A percentile compares a stretch with the other conserved stretches of the same genome.
Evolutionary conservation across 2,797 vertebrate genomes (phyloP).

Genomic region (Tachyglossus aculeatus): DNA sequence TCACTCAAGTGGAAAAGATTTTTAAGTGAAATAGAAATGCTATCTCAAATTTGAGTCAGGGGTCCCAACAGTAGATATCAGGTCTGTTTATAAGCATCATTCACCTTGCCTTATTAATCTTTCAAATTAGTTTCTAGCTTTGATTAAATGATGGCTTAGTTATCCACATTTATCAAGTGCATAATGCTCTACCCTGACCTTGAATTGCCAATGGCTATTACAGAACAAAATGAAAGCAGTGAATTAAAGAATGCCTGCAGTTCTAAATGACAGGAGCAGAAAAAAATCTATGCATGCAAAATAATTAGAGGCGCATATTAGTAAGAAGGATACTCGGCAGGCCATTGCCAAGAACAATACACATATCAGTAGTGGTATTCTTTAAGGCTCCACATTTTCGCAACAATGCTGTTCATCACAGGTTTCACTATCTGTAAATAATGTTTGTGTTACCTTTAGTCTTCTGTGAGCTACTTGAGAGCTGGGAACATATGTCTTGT

Average conservation of each 20-base stretch:
- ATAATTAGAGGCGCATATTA: no score
- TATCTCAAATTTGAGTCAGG: neutral
- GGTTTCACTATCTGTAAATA: neutral
- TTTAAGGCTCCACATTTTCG: neutral
- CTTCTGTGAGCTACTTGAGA: fast-evolving
- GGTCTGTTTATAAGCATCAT: neutral
- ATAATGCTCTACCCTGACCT: neutral
- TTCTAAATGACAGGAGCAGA: neutral
- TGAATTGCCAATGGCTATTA: neutral
- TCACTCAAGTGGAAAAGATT: neutral
- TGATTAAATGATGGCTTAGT: neutral
- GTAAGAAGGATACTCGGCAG: no score
- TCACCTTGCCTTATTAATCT: constrained; percentile 3
- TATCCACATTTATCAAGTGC: neutral
- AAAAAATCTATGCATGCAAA: neutral
- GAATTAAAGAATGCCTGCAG: neutral
- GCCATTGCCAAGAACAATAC: no score
- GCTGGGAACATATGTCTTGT: neutral
- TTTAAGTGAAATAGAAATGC: neutral
- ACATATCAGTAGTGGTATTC: neutral
- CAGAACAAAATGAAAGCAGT: constrained; percentile 1
- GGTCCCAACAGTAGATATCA: neutral
- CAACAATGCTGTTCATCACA: neutral
- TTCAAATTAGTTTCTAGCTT: neutral
- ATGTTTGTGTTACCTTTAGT: constrained; percentile 8